Evolutionary conservation across 2,797 vertebrate species (phyloP).

Genomic region (Phalanger gymnotis): DNA sequence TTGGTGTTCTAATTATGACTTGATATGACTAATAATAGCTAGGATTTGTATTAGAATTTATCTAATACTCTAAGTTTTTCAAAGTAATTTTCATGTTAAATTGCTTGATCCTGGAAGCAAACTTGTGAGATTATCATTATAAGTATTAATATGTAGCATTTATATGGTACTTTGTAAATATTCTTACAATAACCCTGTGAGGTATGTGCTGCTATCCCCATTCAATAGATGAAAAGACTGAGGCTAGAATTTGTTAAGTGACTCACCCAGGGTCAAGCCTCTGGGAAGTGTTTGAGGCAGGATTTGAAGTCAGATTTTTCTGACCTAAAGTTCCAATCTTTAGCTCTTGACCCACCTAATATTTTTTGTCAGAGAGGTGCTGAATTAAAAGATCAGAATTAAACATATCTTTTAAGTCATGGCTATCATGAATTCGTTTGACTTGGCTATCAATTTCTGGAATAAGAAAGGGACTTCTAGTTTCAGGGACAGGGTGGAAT

Average conservation of each 20-base stretch:
- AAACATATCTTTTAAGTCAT: neutral
- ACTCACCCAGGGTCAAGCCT: neutral
- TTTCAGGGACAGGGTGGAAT: neutral
- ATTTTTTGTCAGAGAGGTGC: neutral
- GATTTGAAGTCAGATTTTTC: neutral
- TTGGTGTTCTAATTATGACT: neutral
- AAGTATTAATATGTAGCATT: neutral
- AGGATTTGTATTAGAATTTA: neutral
- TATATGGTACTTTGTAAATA: neutral
- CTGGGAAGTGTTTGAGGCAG: neutral
- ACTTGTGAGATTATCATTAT: neutral
- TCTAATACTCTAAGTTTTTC: neutral
- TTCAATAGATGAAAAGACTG: neutral
- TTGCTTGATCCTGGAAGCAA: neutral
- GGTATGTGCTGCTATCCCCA: neutral
- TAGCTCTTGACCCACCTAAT: neutral
- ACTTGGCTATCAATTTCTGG: neutral
- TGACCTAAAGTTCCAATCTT: neutral
- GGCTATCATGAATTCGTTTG: neutral
- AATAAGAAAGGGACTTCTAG: neutral
- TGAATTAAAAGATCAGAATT: neutral
- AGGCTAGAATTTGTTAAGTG: neutral
- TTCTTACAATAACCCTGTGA: neutral
- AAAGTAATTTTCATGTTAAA: neutral
- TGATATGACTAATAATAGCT: neutral